Percentiles rank a stretch among this genome's conserved stretches.
Conservation (phyloP, 2,888 invertebrate species). For the Aphodius sticticus region DNA sequence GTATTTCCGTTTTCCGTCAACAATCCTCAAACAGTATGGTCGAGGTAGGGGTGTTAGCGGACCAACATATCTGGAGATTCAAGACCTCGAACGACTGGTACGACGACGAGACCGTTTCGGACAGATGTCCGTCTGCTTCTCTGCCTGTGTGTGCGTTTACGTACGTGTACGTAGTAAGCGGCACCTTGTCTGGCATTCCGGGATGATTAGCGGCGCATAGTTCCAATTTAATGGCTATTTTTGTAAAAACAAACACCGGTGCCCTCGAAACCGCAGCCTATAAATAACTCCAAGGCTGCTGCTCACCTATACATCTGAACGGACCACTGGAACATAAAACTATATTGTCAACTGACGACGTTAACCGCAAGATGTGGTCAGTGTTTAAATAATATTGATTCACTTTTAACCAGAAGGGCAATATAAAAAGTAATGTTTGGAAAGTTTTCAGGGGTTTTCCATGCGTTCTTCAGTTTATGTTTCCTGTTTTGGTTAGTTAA, state of each 20-base stretch:
- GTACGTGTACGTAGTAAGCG: slow-evolving; percentile 9
- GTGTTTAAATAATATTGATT: background rate
- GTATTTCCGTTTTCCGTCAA: background rate
- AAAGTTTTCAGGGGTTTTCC: background rate
- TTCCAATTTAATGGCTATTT: slow-evolving; percentile 4
- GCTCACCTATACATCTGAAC: background rate
- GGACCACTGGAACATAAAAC: background rate
- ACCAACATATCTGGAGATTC: background rate
- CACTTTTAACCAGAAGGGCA: background rate
- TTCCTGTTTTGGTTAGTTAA: no score
- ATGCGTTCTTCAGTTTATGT: no score
- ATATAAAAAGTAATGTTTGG: background rate
- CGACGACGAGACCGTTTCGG: background rate
- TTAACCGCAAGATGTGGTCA: background rate
- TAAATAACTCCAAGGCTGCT: background rate
- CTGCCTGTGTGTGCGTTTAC: slow-evolving; percentile 7
- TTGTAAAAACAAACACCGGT: slow-evolving; percentile 4
- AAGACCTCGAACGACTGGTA: background rate
- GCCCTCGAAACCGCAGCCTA: background rate
- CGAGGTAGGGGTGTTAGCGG: background rate
- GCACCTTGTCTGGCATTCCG: background rate
- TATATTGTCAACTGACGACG: background rate
- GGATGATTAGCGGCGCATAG: background rate
- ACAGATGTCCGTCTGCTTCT: slow-evolving; percentile 10
- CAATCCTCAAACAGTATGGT: background rate